Evolutionary conservation across 2,888 invertebrate species (phyloP).

Genomic region (Ornithoptera priamus): DNA sequence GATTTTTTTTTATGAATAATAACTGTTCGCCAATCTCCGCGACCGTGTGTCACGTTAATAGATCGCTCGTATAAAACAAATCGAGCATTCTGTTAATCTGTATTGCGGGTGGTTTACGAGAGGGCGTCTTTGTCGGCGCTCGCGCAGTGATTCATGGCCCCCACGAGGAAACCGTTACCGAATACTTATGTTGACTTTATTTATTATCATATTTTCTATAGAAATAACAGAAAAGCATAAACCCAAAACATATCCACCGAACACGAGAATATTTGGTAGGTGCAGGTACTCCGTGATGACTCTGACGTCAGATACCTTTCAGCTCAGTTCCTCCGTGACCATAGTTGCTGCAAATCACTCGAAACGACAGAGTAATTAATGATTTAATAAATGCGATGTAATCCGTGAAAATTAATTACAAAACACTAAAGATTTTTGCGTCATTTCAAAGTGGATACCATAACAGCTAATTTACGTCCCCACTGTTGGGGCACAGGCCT

Average conservation of each 20-base stretch:
- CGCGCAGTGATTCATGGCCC: slow-evolving; percentile 20
- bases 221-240: background rate
- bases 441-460: too few species aligned
- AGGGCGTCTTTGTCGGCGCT: slow-evolving; percentile 32
- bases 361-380: too few species aligned
- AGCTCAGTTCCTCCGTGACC: too few species aligned
- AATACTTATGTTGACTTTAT: slow-evolving; percentile 18
- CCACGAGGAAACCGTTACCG: slow-evolving; percentile 11
- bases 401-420: too few species aligned
- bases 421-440: too few species aligned
- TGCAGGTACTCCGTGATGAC: too few species aligned
- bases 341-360: too few species aligned
- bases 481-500: too few species aligned
- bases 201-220: slow-evolving; percentile 3
- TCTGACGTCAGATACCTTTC: too few species aligned
- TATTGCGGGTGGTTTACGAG: slow-evolving; percentile 35
- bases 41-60: slow-evolving; percentile 25
- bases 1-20: background rate
- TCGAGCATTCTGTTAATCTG: slow-evolving; percentile 32
- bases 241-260: too few species aligned
- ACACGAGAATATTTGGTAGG: background rate
- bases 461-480: too few species aligned
- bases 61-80: slow-evolving; percentile 32
- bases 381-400: too few species aligned
- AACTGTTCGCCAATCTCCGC: background rate